phyloP scores from a whole-genome alignment of 2,113 vertebrate genomes.

The Coreoperca whiteheadi region DNA sequence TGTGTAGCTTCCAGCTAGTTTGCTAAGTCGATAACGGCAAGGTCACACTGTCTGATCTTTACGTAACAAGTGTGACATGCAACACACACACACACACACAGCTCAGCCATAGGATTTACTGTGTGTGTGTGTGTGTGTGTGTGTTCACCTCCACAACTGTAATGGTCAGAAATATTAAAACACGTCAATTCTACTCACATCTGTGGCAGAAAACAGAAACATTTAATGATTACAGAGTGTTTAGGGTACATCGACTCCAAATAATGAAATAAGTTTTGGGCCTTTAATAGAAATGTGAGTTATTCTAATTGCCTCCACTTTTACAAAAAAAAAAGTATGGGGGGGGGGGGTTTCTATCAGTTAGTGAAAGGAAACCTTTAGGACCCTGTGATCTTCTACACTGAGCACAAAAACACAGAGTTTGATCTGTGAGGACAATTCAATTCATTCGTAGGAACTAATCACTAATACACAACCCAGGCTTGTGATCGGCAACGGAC shows the following conservation, averaged over 20 bases:
- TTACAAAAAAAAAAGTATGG: too few relatives aligned
- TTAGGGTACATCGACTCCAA: too few relatives aligned
- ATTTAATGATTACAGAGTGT: too few relatives aligned
- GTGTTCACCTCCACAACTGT: neutral
- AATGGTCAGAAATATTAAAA: neutral
- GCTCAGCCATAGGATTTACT: neutral
- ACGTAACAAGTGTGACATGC: slow-evolving; percentile 21
- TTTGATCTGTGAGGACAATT: neutral
- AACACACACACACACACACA: neutral
- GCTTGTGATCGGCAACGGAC: too few relatives aligned
- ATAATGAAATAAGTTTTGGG: too few relatives aligned
- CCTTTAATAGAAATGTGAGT: too few relatives aligned
- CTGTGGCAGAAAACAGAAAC: too few relatives aligned
- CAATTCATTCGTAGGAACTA: neutral
- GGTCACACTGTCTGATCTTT: slow-evolving; percentile 10
- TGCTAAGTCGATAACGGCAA: slow-evolving; percentile 30
- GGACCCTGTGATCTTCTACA: neutral
- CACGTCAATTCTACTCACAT: too few relatives aligned
- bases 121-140: neutral
- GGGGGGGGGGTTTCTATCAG: too few relatives aligned
- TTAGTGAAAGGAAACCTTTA: neutral
- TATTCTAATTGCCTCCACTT: too few relatives aligned
- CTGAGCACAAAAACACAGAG: neutral
- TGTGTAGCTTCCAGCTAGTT: neutral
- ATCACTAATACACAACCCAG: too few relatives aligned